Evolutionary conservation across 2,888 invertebrate species (phyloP).

Genomic region (Drepanosiphum platanoidis): DNA sequence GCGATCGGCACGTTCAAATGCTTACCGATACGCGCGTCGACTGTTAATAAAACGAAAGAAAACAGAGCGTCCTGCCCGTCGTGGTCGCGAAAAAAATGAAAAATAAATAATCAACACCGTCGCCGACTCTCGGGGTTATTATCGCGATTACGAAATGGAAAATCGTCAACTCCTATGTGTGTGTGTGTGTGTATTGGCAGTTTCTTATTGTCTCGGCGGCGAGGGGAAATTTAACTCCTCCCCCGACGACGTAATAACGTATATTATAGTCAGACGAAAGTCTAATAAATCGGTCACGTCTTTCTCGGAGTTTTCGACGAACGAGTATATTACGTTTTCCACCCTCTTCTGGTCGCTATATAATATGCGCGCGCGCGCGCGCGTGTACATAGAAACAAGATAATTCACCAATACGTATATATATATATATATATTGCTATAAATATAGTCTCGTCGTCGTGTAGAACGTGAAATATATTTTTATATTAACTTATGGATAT

Average conservation of each 20-base stretch:
- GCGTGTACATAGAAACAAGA: not conserved
- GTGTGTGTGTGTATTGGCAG: no score
- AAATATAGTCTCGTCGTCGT: not conserved
- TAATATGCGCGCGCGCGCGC: not conserved
- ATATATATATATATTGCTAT: not conserved
- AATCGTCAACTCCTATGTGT: not conserved
- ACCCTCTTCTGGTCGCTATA: not conserved
- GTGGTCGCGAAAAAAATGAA: no score
- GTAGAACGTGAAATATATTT: not conserved
- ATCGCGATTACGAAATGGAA: no score
- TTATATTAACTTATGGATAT: not conserved
- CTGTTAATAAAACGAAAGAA: no score
- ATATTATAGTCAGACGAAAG: not conserved
- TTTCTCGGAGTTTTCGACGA: not conserved
- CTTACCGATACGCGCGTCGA: no score
- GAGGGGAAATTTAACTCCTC: not conserved
- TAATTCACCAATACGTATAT: not conserved
- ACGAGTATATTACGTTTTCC: not conserved
- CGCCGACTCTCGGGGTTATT: no score
- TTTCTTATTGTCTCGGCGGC: no score
- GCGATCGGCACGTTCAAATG: no score
- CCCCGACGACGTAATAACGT: not conserved
- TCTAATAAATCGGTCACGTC: not conserved
- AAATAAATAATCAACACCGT: no score
- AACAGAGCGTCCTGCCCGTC: no score